These are phyloP conservation scores for Macrosteles quadrilineatus DNA, from an alignment of 1,140 invertebrate genomes.

Conservation along the genomic window DNA sequence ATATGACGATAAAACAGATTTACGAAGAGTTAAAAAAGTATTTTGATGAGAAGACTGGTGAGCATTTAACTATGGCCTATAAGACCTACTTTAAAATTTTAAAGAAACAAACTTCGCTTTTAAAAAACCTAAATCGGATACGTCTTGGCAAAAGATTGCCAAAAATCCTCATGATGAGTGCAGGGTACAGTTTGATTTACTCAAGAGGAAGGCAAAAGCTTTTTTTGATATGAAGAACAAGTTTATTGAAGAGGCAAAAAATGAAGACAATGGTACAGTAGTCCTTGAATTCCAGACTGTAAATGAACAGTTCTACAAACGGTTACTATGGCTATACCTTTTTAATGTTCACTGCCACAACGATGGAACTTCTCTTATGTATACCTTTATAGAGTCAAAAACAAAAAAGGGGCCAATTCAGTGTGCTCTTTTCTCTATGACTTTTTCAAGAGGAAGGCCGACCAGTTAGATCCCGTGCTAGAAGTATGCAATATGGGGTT, in stretches of 20 bases:
- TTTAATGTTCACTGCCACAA: constrained; percentile 31
- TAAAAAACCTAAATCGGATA: neutral
- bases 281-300: constrained; percentile 26
- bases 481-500: too few species aligned
- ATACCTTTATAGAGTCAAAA: constrained; percentile 13
- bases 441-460: neutral
- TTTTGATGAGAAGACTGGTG: constrained; percentile 10
- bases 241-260: constrained; percentile 12
- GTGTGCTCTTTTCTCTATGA: constrained; percentile 18
- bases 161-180: neutral
- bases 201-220: neutral
- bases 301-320: neutral
- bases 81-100: constrained; percentile 13
- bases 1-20: neutral
- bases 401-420: constrained; percentile 12
- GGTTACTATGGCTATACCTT: constrained; percentile 24
- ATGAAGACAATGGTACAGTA: neutral
- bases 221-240: neutral
- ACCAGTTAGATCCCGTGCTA: too few species aligned
- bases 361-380: constrained; percentile 10
- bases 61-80: constrained; percentile 4
- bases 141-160: constrained; percentile 1
- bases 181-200: neutral
- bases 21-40: neutral
- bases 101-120: neutral